phyloP scores from a whole-genome alignment of 2,888 invertebrate genomes.

The Ophioninae sp. region DNA sequence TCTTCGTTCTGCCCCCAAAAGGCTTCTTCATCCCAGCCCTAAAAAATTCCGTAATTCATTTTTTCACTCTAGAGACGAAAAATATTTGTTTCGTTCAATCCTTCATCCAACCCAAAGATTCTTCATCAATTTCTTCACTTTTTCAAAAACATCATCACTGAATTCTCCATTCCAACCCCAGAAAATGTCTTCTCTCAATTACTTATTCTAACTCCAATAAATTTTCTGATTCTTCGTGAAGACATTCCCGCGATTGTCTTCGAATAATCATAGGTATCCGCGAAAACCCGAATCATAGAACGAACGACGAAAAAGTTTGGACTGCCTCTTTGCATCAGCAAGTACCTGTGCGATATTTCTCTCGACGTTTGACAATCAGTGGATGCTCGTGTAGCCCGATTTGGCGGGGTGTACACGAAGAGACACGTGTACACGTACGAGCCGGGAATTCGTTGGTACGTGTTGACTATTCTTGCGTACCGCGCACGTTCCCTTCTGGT shows the following conservation, averaged over 20 bases:
- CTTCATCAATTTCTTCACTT: too few species aligned
- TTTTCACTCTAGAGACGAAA: too few species aligned
- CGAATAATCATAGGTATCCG: conserved; percentile 11
- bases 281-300: conserved; percentile 39
- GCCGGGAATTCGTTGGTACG: conserved; percentile 2
- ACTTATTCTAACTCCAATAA: too few species aligned
- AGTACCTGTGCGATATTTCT: conserved; percentile 39
- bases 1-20: too few species aligned
- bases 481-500: conserved; percentile 39
- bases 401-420: conserved; percentile 4
- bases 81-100: too few species aligned
- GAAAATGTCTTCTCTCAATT: too few species aligned
- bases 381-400: not conserved
- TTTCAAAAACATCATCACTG: too few species aligned
- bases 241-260: conserved; percentile 5
- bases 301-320: conserved; percentile 53
- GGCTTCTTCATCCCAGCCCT: too few species aligned
- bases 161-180: too few species aligned
- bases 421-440: conserved; percentile 1
- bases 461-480: conserved; percentile 11
- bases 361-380: conserved; percentile 39
- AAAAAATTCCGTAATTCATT: too few species aligned
- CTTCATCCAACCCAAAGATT: too few species aligned
- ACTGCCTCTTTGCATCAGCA: conserved; percentile 42
- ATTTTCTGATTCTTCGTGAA: not conserved